Evolutionary conservation across 2,113 vertebrate species (phyloP).

Genomic region (Glareola pratincola): DNA sequence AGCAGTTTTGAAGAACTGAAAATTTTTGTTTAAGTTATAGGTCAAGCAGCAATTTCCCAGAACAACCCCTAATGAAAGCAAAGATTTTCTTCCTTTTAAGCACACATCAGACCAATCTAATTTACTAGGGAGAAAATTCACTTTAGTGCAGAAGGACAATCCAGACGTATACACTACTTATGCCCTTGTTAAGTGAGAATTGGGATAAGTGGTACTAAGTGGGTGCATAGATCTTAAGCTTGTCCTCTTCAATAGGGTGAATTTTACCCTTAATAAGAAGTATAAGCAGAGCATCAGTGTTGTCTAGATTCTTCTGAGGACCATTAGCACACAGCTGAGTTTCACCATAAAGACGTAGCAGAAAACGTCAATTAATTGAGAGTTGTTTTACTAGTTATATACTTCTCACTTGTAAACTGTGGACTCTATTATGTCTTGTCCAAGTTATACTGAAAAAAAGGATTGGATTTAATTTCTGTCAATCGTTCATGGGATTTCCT

Average conservation of each 20-base stretch:
- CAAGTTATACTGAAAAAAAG: neutral
- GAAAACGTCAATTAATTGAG: constrained; percentile 40
- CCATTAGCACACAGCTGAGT: constrained; percentile 31
- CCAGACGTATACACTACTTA: constrained; percentile 45
- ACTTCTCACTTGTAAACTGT: constrained; percentile 18
- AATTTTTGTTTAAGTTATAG: constrained; percentile 31
- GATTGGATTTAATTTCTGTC: neutral
- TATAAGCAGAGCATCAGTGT: constrained; percentile 15
- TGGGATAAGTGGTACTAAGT: constrained; percentile 65
- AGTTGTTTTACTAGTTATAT: neutral
- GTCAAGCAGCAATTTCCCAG: constrained; percentile 47
- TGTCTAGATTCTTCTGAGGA: constrained; percentile 22
- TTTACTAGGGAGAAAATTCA: constrained; percentile 63
- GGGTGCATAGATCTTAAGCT: constrained; percentile 62
- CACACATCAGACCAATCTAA: constrained; percentile 59
- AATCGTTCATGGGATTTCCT: neutral
- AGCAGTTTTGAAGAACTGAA: neutral
- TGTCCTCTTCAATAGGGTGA: constrained; percentile 56
- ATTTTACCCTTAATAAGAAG: constrained; percentile 42
- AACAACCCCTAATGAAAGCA: constrained; percentile 41
- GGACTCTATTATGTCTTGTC: neutral
- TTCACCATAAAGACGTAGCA: constrained; percentile 32
- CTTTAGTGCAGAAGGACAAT: constrained; percentile 54
- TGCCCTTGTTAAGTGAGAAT: constrained; percentile 60
- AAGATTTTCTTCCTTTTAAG: constrained; percentile 55